Base-by-base conservation (phyloP, 1,140 invertebrate genomes). In the Cheumatopsyche charites region DNA sequence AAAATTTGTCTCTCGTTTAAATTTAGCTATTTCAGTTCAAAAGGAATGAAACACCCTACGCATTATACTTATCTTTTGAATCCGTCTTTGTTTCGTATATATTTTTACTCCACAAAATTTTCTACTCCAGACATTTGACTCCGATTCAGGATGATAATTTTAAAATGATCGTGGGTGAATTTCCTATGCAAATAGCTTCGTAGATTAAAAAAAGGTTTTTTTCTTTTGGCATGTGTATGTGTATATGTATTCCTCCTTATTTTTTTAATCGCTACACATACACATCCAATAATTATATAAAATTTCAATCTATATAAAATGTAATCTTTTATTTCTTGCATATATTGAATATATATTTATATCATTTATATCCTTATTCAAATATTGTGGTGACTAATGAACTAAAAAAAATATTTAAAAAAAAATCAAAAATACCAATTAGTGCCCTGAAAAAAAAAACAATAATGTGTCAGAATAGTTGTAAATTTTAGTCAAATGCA, bases 381-480 rank as follows among this genome's bases (percentile, higher is more conserved):
- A 23, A 41, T 15, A 45, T 42, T 41, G 42, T 63, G 62, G 62
- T 63, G 23, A 42, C 17, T 42, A 41, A 63, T 42, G n/a, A 42
- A 29, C 58, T 62, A 29, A 41, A 62, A n/a, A 41, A 42, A 45
- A 42, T 45, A 63, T 29, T 21, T 9, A 58, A 66, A 70, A 61
- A 70, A 70, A 70, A 67, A 68, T 21, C 55, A 49, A 41, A 71
- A 71, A 74, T 58, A 58, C 73, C 73, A 71, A 68, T 74, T 74
- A 74, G 73, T 74, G 73, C 73, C 73, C 73, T 74, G 72, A 68
- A 67, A 58, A 61, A 70, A 61, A 43, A 73, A 73, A 70, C 73
- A 74, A 71, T 74, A 71, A 74, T 68, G 52, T 68, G 55, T 71
- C 69, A 68, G 69, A 71, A 71, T 74, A 71, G 73, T 62, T 55